Percentiles rank a stretch among this genome's conserved stretches.
Evolutionary conservation across 2,113 vertebrate species (phyloP).

Genomic region (Mesembrinibis cayennensis): DNA sequence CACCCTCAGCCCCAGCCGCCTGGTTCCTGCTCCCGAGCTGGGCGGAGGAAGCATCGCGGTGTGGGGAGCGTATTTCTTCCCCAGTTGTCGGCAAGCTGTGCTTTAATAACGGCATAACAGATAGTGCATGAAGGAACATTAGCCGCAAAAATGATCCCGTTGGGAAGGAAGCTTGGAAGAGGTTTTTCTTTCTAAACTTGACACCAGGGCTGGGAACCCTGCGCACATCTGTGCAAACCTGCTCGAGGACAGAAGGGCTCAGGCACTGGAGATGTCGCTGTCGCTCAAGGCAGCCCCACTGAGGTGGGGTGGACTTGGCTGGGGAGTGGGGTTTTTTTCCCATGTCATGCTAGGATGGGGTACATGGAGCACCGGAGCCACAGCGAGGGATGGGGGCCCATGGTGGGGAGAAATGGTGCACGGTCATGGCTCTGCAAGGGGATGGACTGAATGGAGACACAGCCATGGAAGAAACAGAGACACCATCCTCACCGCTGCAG

Average conservation of each 20-base stretch:
- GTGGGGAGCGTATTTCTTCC: background rate
- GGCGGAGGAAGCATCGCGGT: fast-evolving
- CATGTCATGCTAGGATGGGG: background rate
- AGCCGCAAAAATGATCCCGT: background rate
- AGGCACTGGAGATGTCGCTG: fast-evolving
- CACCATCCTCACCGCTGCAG: background rate
- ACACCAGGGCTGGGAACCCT: background rate
- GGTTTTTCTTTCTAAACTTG: background rate
- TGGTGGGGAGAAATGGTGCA: background rate
- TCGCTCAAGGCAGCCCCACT: fast-evolving
- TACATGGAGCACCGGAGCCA: background rate
- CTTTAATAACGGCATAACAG: background rate
- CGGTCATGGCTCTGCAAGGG: background rate
- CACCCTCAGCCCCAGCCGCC: background rate
- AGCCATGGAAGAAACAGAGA: background rate
- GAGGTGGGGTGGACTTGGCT: background rate
- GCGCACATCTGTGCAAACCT: background rate
- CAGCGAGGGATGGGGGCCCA: background rate
- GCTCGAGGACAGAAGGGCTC: background rate
- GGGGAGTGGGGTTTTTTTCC: too few relatives aligned
- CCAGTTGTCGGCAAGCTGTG: background rate
- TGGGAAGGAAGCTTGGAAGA: background rate
- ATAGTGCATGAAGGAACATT: background rate
- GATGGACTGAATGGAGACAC: background rate
- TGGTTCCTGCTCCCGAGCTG: background rate